phyloP scores from a whole-genome alignment of 2,888 invertebrate species.

The Arge pagana region DNA sequence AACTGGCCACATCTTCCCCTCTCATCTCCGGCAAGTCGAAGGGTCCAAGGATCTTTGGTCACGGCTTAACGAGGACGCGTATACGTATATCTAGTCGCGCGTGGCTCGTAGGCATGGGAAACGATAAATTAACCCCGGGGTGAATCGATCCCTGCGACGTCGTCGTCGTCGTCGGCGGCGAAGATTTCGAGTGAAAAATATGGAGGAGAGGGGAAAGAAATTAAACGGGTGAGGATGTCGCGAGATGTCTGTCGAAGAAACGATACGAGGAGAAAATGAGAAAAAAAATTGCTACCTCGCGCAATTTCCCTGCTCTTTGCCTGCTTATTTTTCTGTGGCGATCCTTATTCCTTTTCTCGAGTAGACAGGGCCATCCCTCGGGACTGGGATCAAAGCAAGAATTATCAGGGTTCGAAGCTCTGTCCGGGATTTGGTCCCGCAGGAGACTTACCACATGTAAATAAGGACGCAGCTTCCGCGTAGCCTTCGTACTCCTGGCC shows the following conservation, averaged over 20 bases:
- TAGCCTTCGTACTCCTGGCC: slow-evolving; percentile 45
- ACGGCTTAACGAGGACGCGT: too few relatives aligned
- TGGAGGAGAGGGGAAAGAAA: background rate
- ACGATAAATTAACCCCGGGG: too few relatives aligned
- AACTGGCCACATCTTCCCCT: slow-evolving; percentile 19
- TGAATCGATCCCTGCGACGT: too few relatives aligned
- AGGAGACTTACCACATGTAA: slow-evolving; percentile 60
- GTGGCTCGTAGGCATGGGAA: too few relatives aligned
- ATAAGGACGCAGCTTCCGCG: slow-evolving; percentile 55
- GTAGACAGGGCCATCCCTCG: slow-evolving; percentile 39
- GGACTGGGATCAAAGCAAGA: slow-evolving; percentile 59
- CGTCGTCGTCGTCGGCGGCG: too few relatives aligned
- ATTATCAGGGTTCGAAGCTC: slow-evolving; percentile 57
- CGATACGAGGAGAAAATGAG: background rate
- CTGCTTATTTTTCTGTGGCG: slow-evolving; percentile 33
- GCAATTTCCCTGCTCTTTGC: slow-evolving; percentile 21
- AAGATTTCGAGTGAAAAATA: too few relatives aligned
- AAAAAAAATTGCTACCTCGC: slow-evolving; percentile 10
- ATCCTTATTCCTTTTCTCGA: slow-evolving; percentile 41
- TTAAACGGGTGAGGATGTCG: too few relatives aligned
- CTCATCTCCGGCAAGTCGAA: background rate
- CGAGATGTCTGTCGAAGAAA: too few relatives aligned
- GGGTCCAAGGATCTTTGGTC: background rate
- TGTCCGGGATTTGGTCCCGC: slow-evolving; percentile 58
- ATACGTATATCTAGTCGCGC: too few relatives aligned